phyloP scores from a whole-genome alignment of 2,113 vertebrate species.

The Eretmochelys imbricata region DNA sequence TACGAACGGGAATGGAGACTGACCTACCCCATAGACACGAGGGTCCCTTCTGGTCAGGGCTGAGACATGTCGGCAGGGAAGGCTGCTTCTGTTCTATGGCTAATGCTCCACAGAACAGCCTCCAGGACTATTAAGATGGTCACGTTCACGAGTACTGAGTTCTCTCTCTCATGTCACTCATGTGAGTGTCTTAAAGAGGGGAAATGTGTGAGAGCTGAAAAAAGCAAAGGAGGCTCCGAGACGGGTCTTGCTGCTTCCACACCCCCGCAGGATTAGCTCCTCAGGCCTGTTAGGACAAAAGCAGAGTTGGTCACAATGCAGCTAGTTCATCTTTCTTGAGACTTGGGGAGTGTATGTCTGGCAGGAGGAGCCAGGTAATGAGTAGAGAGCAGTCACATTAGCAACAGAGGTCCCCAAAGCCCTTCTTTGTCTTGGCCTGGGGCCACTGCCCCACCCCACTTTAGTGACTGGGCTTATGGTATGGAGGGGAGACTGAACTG shows the following conservation, averaged over 20 bases:
- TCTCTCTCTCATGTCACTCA: neutral
- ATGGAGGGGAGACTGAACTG: neutral
- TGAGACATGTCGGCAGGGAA: neutral
- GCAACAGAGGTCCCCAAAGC: neutral
- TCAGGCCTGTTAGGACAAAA: constrained; percentile 27
- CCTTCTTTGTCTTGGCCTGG: constrained; percentile 38
- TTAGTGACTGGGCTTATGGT: constrained; percentile 37
- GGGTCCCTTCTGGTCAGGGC: neutral
- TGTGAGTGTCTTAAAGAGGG: neutral
- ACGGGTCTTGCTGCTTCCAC: constrained; percentile 49
- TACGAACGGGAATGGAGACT: fast-evolving
- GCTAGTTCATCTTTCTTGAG: constrained; percentile 52
- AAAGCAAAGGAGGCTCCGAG: constrained; percentile 33
- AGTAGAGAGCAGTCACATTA: constrained; percentile 40
- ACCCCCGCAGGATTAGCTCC: constrained; percentile 59
- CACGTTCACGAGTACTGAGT: neutral
- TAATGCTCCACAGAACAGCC: neutral
- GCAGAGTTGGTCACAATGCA: neutral
- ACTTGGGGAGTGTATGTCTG: constrained; percentile 35
- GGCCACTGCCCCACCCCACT: neutral
- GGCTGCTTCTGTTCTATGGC: neutral
- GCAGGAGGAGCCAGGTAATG: constrained; percentile 68
- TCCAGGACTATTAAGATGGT: neutral
- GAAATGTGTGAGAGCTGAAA: neutral
- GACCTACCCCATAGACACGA: fast-evolving